A percentile compares a stretch with the other conserved stretches of the same genome.
Conservation (phyloP, 2,888 invertebrate species). For the Charanyca ferruginea region DNA sequence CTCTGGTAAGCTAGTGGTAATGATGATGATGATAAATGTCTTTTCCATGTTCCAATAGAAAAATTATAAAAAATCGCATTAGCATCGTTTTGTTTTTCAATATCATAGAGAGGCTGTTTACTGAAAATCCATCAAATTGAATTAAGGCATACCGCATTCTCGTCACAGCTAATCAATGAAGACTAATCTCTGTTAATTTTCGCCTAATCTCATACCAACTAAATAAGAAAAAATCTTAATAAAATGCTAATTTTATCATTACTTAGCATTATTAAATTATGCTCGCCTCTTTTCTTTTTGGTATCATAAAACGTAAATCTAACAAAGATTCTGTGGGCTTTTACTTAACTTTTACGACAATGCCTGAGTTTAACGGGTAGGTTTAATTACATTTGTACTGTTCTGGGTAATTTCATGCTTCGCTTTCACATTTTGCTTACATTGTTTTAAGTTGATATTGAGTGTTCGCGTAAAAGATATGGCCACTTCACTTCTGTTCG, state of each 20-base stretch:
- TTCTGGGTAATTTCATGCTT: conserved; percentile 80
- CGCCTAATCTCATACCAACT: conserved; percentile 24
- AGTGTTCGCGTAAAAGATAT: conserved; percentile 81
- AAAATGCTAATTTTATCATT: conserved; percentile 69
- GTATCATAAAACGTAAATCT: conserved; percentile 78
- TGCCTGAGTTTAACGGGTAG: conserved; percentile 81
- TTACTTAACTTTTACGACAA: conserved; percentile 83
- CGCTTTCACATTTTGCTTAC: conserved; percentile 82
- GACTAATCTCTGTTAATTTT: conserved; percentile 21
- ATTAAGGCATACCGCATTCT: too few relatives aligned
- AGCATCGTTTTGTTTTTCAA: not conserved
- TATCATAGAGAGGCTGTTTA: too few relatives aligned
- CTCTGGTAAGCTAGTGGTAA: too few relatives aligned
- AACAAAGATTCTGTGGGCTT: conserved; percentile 80
- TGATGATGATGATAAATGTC: too few relatives aligned
- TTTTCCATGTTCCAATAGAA: not conserved
- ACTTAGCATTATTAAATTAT: conserved; percentile 73
- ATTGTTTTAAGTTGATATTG: conserved; percentile 85
- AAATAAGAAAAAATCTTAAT: conserved; percentile 55
- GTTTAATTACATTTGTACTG: conserved; percentile 85
- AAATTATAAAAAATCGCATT: too few relatives aligned
- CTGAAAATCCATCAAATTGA: not conserved
- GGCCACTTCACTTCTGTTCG: conserved; percentile 74
- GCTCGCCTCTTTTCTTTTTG: conserved; percentile 72
- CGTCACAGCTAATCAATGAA: conserved; percentile 16